Base-by-base conservation (phyloP, 1,140 invertebrate species). In the Theocolax elegans region DNA sequence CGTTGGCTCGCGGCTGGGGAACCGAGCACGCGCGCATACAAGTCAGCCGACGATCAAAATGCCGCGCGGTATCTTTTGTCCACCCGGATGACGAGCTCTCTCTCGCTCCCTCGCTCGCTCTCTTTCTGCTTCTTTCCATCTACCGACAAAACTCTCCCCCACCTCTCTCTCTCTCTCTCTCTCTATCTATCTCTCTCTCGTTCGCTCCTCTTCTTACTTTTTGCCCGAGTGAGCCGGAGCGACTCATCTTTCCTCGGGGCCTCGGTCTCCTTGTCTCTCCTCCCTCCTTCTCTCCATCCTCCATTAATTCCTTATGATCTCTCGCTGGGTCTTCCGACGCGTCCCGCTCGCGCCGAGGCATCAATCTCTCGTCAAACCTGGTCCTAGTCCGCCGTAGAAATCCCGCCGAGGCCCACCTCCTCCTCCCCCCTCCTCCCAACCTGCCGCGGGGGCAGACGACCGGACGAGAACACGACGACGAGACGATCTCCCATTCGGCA, bases 281-380 rank as follows among this genome's bases (percentile, higher is more conserved):
- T 67, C 40, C 13, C 21, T 67, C 40, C 29, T 21, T 12, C 23
- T 54, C 6, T 46, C 40, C n/a, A n/a, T n/a, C n/a, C 31, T 49
- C 29, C 53, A 59, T 64, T 64, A 44, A 56, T 71, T 67, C 58
- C 72, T 74, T 65, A 58, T 60, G 25, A 65, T 68, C 49, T 48
- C 17, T 51, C 60, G 46, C 53, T 56, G 31, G 48, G 27, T 53
- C 62, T 64, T 6, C 23, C n/a, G 38, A 25, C 23, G 10, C 19
- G 29, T 48, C 6, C 23, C 53, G 38, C 10, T 48, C 27, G 31
- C 10, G 19, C 27, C 13, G 29, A 75, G 71, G 78, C 83, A 84
- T 85, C 83, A 84, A 85, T 85, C 83, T 85, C 81, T 84, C 83
- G 80, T 84, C 83, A 85, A 85, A 85, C 78, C 77, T 80, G 74